Evolutionary conservation across 2,797 vertebrate genomes (phyloP), one percentile per base, ranked within the genome.

Genomic region (Hybognathus amarus): DNA sequence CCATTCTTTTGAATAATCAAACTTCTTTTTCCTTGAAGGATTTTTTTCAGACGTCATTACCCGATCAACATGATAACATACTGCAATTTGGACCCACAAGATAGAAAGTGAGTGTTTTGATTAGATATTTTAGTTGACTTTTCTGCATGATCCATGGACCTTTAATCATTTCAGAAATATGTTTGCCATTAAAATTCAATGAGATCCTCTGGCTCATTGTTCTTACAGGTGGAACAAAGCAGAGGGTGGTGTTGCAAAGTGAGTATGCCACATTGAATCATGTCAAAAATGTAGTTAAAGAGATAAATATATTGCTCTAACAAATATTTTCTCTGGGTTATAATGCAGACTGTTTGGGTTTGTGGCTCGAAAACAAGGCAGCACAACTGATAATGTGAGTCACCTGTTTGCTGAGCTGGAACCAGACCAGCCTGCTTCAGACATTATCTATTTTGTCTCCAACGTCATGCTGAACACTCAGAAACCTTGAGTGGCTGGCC

Each of bases 391-490:
- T 95, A 99, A 99, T n/a, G 93, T 98, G 86, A 98, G 97, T 91
- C 98, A 99, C 92, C 96, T 99, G 89, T 99, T 99, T n/a, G 97
- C 98, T 0, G 98, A 99, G 93, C 94, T 98, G 86, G 97, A 98
- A 85, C 95, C 96, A 0, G 96, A 96, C 81, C 97, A 99, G 90
- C 97, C 97, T 0, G 98, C 97, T 81, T 93, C 95, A 0, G 97
- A 97, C 93, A 99, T 99, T 0, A 96, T 97, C 94, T 96, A 95
- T 95, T 99, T 98, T 3, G 94, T 99, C 90, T 97, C 97, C 91
- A 97, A 97, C 89, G 96, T 97, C 92, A 96, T 98, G 97, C 91
- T 94, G 63, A 91, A 84, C 45, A 90, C 89, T 84, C 92, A 94
- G 88, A 93, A 95, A 91, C 94, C 95, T 13, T 78, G 66, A 73